Evolutionary conservation across 2,888 invertebrate species (phyloP), one percentile per base, ranked within the genome.

Genomic region (Mesorhabditis sp.): DNA sequence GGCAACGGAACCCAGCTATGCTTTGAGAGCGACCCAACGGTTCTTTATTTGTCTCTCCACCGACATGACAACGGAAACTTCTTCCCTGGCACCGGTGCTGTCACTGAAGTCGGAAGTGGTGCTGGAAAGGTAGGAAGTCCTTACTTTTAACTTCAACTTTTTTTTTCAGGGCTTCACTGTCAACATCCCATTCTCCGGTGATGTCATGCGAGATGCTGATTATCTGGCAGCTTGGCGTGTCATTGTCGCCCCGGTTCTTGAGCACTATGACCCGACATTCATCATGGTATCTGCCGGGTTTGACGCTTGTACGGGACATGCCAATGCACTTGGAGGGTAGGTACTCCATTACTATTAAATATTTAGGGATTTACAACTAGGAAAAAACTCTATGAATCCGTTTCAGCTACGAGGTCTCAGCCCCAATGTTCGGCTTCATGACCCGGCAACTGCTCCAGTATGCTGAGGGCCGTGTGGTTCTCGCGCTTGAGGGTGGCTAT

Each of bases 41-140:
- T 97, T 81, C 90, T 98, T 81, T 98, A 97, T 89, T 90, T 98
- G 85, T 95, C 95, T 80, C 91, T 98, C 86, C 98, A 98, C 70
- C 92, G 98, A 81, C 97, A 98, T 89, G 98, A 98, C 90, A 94
- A 95, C 87, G 98, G 97, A 58, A 78, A 77, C 67, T 97, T 97
- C 89, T 97, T 97, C 89, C 97, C 97, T n/a, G 98, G 97, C 76
- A 98, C 98, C 4, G 98, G 98, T 71, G 93, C 93, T 66, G 93
- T 93, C 62, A 91, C 90, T 68, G 97, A 95, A 88, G 90, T 90
- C 77, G 85, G 84, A 62, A 74, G 70, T 43, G 77, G 74, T 28
- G 71, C 69, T n/a, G 85, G 82, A 62, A 83, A 82, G 68, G 76
- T 76, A 45, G 28, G 13, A 61, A 5, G 13, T 2, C 13, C 13